phyloP scores from a whole-genome alignment of 53 echinoderm and acorn worm species.

The Antedon mediterranea region DNA sequence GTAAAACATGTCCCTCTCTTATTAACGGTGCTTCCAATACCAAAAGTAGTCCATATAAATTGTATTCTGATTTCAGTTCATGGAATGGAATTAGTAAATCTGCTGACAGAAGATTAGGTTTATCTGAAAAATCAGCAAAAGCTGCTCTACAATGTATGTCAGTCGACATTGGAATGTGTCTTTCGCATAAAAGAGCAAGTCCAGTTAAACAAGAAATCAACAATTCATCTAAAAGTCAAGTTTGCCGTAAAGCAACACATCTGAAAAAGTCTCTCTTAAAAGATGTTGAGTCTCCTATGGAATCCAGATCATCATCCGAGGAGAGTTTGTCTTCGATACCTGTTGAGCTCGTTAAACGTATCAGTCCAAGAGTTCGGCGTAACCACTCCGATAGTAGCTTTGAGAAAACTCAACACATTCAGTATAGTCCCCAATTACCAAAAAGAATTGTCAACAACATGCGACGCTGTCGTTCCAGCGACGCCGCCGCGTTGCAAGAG shows the following conservation, averaged over 20 bases:
- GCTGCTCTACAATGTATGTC: neutral
- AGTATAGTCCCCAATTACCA: neutral
- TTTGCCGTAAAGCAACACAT: constrained; percentile 21
- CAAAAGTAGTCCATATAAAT: neutral
- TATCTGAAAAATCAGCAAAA: neutral
- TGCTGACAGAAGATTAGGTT: neutral
- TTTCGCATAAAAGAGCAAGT: constrained; percentile 1
- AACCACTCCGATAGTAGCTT: constrained; percentile 3
- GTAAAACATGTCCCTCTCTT: neutral
- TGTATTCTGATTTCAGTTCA: neutral
- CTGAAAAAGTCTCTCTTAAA: neutral
- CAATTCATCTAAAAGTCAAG: constrained; percentile 48
- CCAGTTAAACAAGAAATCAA: constrained; percentile 42
- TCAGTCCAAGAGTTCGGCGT: constrained; percentile 1
- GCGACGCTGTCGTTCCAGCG: neutral
- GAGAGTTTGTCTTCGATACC: constrained; percentile 73
- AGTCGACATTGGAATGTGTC: neutral
- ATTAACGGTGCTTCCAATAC: neutral
- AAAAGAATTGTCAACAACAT: neutral
- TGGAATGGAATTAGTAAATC: neutral
- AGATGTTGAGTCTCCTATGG: constrained; percentile 49
- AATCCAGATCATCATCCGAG: constrained; percentile 79
- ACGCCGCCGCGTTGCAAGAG: neutral
- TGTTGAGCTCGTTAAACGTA: constrained; percentile 18
- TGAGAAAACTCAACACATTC: neutral